Evolutionary conservation across 1,140 invertebrate species (phyloP), one percentile per base, ranked within the genome.

Genomic region (Samia ricini): DNA sequence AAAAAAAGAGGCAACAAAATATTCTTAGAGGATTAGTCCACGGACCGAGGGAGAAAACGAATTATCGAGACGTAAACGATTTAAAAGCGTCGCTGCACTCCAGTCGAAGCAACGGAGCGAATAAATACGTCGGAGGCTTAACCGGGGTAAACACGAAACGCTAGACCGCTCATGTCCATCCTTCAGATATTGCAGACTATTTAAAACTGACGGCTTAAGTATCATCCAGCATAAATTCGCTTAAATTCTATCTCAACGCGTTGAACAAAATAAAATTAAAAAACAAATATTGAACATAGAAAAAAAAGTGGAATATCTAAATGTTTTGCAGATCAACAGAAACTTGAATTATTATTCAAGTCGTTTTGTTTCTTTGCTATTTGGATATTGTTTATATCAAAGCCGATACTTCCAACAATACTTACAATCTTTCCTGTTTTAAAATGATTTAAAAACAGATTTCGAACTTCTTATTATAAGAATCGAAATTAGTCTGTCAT

Each of bases 11-110:
- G 8, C 12, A 15, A 12, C 56, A 59, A 63, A 57, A 64, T 60
- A 69, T 64, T 61, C 68, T 68, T 61, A 66, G 56, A 61, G 68
- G 50, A 63, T 63, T 3, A 55, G 64, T 64, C 59, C 63, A 64
- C 60, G 67, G 51, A n/a, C 52, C 68, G 56, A 68, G 64, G 60
- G 50, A 68, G 51, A 68, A 42, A 69, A 64, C 67, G 67, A 68
- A 57, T 66, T 72, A 79, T 61, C 68, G 65, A 72, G 71, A 69
- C 78, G 77, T 75, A 77, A 84, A 84, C 74, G 79, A 79, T 82
- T 83, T 76, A 71, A 74, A 64, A 74, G 74, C 74, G 69, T 69
- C 70, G 70, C 68, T 72, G 73, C 69, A 80, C 71, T 79, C 69
- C 64, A 82, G 71, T 56, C 54, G 66, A 79, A 66, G 76, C 82